Conservation (phyloP, 1,140 invertebrate genomes). For the Diachasma alloeum region DNA sequence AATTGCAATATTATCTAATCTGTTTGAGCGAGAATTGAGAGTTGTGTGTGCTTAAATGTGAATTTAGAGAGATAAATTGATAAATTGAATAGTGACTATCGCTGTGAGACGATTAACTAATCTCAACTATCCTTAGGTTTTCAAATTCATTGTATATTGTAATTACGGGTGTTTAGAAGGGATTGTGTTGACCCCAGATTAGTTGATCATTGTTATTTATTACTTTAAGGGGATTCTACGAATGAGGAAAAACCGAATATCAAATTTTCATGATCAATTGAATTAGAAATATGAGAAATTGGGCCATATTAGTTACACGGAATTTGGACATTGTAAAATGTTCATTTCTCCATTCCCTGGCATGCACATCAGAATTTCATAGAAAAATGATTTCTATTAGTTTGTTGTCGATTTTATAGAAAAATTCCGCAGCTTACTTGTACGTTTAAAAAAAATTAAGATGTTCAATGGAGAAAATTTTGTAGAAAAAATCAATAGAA, state of each 20-base stretch:
- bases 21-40: constrained; percentile 17
- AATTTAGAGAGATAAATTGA: constrained; percentile 10
- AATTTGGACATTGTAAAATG: too few relatives aligned
- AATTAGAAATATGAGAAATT: too few relatives aligned
- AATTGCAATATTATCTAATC: constrained; percentile 56
- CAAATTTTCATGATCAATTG: not conserved
- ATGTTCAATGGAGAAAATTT: too few relatives aligned
- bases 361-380: too few relatives aligned
- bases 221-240: not conserved
- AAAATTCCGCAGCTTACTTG: too few relatives aligned
- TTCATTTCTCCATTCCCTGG: too few relatives aligned
- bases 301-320: too few relatives aligned
- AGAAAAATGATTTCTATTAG: too few relatives aligned
- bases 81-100: not conserved
- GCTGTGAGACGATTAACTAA: not conserved
- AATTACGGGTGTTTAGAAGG: constrained; percentile 3
- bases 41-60: constrained; percentile 7
- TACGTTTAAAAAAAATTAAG: too few relatives aligned
- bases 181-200: not conserved
- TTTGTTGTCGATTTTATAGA: too few relatives aligned
- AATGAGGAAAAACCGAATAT: not conserved
- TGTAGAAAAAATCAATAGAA: too few relatives aligned
- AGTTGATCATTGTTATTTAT: not conserved
- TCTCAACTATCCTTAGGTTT: not conserved
- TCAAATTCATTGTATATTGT: not conserved